Base-by-base conservation (phyloP, 2,797 vertebrate species). In the Molossus molossus region DNA sequence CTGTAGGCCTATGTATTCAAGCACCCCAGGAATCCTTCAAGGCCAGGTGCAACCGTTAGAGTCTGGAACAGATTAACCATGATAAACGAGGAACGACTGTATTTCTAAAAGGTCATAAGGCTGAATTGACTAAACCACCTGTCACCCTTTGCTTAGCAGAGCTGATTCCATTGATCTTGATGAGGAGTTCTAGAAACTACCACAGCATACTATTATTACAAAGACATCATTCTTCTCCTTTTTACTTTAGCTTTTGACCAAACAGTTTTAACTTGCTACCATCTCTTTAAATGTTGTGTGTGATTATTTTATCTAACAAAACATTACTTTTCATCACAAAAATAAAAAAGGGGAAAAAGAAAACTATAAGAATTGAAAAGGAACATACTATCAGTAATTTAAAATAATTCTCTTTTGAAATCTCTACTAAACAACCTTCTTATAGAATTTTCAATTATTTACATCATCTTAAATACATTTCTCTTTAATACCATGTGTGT, bases 391-490 rank as follows among this genome's bases (percentile, higher is more conserved):
- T n/a, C 21, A 93, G 33, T 37, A 84, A 58, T 91, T 94, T 57
- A 75, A 95, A 94, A 84, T 50, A 62, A 93, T 50, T 50, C 5
- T 72, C 50, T 90, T 90, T 80, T 92, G 57, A 95, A 92, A 53
- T 64, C 21, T 67, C 10, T 79, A 60, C 53, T 88, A 65, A 90
- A 81, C 10, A 45, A 92, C 53, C 29, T 84, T 81, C 15, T 82
- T 64, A 2, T 27, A 87, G 29, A 76, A 80, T 50, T 14, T 79
- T 57, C 37, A 57, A 33, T 21, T 79, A 37, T 23, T 79, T 58
- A 57, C 53, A 86, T 57, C 23, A 70, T 86, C n/a, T 97, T 93
- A 95, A 82, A 77, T 64, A 87, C 23, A 17, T 29, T 77, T 94
- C 29, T 70, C 29, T 73, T 90, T 91, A 97, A 80, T 81, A 85